Evolutionary conservation across 2,113 vertebrate species (phyloP), one percentile per base, ranked within the genome.

Genomic region (Microcebus tavaratra): DNA sequence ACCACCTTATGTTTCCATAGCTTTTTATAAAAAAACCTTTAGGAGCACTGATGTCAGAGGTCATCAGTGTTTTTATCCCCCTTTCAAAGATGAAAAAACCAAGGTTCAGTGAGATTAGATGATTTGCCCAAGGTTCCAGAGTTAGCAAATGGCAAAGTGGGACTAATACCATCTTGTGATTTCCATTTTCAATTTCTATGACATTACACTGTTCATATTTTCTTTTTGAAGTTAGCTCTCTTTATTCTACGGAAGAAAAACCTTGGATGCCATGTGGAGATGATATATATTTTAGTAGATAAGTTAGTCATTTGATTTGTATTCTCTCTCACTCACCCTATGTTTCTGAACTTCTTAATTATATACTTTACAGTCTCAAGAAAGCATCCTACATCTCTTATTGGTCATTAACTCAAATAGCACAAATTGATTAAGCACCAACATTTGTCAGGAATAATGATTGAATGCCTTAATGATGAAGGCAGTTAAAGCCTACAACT

Each of bases 11-110:
- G 61, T 91, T 88, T 95, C 45, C 34, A 21, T 57, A 67, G 31
- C 93, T 27, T 21, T 92, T 81, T 87, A 36, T 50, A 78, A 72
- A 96, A 96, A 39, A 48, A 55, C 6, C 59, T 80, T 76, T 88
- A 80, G 65, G 20, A 91, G 63, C 23, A 34, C 23, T 61, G 42
- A 80, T 73, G 45, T 86, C 18, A 34, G 76, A 76, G 18, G 13
- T 50, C 21, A 25, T 55, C 17, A 63, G 21, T 9, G 8, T 88
- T 15, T 92, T 90, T 90, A 72, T 57, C 6, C 13, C 12, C 12
- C 90, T 92, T 90, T 59, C 59, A 55, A 81, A 92, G 36, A 88
- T 88, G 31, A 86, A 25, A 82, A 78, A 75, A 73, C 14, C 10
- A 36, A 61, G 48, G 10, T 39, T 67, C 20, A 59, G 2, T 81